phyloP scores from a whole-genome alignment of 2,888 invertebrate species.

The Conistra vaccinii region DNA sequence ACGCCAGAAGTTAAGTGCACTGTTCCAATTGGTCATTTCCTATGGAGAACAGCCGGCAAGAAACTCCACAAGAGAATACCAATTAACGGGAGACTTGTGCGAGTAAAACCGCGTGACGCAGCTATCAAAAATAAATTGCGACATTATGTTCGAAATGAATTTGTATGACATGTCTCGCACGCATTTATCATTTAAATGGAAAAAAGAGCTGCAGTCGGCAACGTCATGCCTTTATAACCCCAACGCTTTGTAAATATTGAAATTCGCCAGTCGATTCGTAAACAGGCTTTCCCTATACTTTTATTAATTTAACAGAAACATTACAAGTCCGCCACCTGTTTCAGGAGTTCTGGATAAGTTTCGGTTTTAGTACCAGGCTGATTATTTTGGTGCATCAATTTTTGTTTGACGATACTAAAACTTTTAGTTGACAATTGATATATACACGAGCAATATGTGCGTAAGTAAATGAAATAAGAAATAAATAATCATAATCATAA shows the following conservation, averaged over 20 bases:
- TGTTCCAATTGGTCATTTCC: no score
- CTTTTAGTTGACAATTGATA: no score
- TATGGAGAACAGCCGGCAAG: no score
- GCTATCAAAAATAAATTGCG: neutral
- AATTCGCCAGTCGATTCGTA: neutral
- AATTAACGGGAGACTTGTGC: neutral
- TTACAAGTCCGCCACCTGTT: no score
- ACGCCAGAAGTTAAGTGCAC: no score
- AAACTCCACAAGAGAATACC: no score
- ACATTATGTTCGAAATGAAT: neutral
- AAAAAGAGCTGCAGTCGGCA: constrained; percentile 20
- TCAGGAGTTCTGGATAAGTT: no score
- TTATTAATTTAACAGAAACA: neutral
- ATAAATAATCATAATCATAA: neutral
- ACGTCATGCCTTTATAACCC: constrained; percentile 2
- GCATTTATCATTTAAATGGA: constrained; percentile 19
- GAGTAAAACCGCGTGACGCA: no score
- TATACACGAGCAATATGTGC: neutral
- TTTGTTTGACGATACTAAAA: no score
- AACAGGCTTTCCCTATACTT: neutral
- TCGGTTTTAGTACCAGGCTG: no score
- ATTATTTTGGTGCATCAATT: no score
- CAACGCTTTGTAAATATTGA: constrained; percentile 18
- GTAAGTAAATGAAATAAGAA: neutral
- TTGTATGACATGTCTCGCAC: neutral